Conservation (phyloP, 2,797 vertebrate genomes). For the Babyrousa celebensis region DNA sequence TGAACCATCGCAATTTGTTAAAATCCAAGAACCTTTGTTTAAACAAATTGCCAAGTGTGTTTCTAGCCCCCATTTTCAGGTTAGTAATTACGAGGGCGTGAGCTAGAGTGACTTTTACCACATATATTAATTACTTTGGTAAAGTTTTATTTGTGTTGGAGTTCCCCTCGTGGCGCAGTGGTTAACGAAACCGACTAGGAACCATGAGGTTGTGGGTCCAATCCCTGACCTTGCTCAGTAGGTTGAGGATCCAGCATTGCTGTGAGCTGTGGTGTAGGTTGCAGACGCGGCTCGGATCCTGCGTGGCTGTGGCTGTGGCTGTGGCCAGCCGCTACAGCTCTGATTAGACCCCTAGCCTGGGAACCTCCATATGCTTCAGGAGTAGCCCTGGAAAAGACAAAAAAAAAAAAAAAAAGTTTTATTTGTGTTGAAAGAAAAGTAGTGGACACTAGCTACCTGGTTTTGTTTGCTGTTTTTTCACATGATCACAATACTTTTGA, state of each 20-base stretch:
- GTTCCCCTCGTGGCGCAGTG: too few species aligned
- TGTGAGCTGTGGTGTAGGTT: too few species aligned
- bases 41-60: slow-evolving; percentile 99
- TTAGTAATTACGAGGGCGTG: slow-evolving; percentile 85
- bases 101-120: background rate
- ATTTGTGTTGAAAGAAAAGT: slow-evolving; percentile 44
- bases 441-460: background rate
- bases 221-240: too few species aligned
- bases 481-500: background rate
- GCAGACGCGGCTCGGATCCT: too few species aligned
- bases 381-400: too few species aligned
- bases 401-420: background rate
- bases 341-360: too few species aligned
- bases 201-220: too few species aligned
- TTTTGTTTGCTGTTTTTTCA: slow-evolving; percentile 23
- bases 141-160: slow-evolving; percentile 60
- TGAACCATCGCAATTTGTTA: slow-evolving; percentile 98
- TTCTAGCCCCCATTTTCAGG: slow-evolving; percentile 99
- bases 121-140: slow-evolving; percentile 38
- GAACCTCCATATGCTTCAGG: too few species aligned
- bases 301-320: too few species aligned
- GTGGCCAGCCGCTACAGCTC: too few species aligned
- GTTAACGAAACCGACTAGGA: too few species aligned
- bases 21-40: slow-evolving; percentile 99
- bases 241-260: too few species aligned